These are phyloP conservation scores for Uropsilus gracilis DNA, from an alignment of 2,113 vertebrate genomes.

Conservation along the genomic window DNA sequence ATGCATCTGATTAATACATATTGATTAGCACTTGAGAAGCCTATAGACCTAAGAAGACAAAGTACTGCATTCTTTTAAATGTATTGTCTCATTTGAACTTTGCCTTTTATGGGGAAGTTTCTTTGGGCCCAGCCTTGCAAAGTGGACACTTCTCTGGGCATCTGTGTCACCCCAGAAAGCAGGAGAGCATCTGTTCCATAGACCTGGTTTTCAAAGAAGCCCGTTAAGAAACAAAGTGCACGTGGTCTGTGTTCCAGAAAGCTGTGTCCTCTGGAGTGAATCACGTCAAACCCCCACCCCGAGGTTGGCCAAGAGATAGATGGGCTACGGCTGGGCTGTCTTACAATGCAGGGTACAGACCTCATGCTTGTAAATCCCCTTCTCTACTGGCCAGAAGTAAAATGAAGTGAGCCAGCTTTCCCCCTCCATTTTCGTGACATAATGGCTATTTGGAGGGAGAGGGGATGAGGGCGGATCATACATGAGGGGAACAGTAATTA, in stretches of 20 bases:
- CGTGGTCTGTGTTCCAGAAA: background rate
- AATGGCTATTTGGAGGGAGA: background rate
- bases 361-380: background rate
- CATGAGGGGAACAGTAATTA: no score
- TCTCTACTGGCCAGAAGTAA: constrained; percentile 31
- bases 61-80: constrained; percentile 6
- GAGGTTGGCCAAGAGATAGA: background rate
- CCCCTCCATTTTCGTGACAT: background rate
- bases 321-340: background rate
- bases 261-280: background rate
- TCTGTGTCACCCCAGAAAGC: background rate
- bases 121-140: background rate
- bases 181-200: background rate
- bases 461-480: no score
- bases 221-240: background rate
- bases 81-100: constrained; percentile 21
- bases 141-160: background rate
- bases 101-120: background rate
- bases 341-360: background rate
- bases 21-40: background rate
- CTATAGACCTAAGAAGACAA: constrained; percentile 36
- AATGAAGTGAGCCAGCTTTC: background rate
- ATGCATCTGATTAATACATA: background rate
- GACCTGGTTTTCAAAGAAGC: background rate
- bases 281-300: background rate